Evolutionary conservation across 2,888 invertebrate species (phyloP), one percentile per base, ranked within the genome.

Genomic region (Cyclophora albipunctata): DNA sequence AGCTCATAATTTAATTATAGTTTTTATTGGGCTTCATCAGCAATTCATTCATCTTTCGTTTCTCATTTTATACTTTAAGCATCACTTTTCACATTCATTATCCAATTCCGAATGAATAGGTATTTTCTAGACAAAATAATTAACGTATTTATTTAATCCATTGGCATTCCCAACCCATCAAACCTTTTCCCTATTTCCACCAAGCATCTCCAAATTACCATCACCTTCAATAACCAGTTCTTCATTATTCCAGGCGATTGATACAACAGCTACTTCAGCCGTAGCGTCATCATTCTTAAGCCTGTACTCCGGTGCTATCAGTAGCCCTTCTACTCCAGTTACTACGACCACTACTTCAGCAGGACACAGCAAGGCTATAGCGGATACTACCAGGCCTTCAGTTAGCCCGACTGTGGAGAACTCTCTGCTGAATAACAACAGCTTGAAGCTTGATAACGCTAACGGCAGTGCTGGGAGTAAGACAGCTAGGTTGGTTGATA

Each of bases 261-360:
- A 92, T 71, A 90, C 91, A 3, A 91, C 91, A 48, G 91, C 91
- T 0, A 81, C 90, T 0, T 91, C 91, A n/a, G 79, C 81, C 1
- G 84, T 81, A 0, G 85, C 86, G 51, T 91, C 81, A 55, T 91
- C 82, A 60, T 90, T 81, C 81, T 81, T 81, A 72, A 91, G 73
- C 71, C 67, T 90, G 63, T 81, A 90, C 82, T 81, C 90, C 67
- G 85, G 89, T 50, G 77, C 83, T 59, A 77, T 86, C 57, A 85
- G 82, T 65, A 89, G 88, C 74, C 81, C 85, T 0, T 72, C 80
- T 2, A 78, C 79, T n/a, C 73, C 76, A 1, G 75, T 75, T 5
- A 75, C 75, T 0, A 70, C 69, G 7, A 73, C 73, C 5, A 72
- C 75, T 1, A 56, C 71, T 35, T 61, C 75, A 20, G 78, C 77